Evolutionary conservation across 2,797 vertebrate genomes (phyloP).

Genomic region (Danio jaintianensis): DNA sequence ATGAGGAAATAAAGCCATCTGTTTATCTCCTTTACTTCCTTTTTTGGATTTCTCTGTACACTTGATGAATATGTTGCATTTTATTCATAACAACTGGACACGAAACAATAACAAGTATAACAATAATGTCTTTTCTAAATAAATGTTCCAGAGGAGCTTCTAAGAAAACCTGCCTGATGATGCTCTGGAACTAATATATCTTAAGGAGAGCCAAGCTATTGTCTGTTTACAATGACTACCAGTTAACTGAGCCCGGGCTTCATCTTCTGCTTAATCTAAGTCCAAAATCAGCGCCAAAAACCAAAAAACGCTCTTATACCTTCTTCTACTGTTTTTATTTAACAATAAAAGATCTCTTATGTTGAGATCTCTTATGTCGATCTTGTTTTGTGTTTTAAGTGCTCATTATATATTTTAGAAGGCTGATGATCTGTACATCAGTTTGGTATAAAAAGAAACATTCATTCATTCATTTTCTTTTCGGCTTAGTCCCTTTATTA

Average conservation of each 20-base stretch:
- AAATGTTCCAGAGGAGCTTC: conserved; percentile 1
- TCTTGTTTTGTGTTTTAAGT: neutral
- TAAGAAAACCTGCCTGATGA: conserved; percentile 21
- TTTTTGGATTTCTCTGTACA: neutral
- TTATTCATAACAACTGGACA: neutral
- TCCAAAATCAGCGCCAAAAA: conserved; percentile 46
- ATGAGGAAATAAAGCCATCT: neutral
- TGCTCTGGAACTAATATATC: conserved; percentile 51
- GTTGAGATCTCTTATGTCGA: neutral
- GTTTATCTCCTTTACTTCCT: neutral
- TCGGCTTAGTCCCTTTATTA: too few species aligned
- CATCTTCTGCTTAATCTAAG: conserved; percentile 48
- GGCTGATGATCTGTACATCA: neutral
- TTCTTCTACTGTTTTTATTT: conserved; percentile 42
- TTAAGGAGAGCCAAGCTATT: conserved; percentile 54
- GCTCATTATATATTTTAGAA: neutral
- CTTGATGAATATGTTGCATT: neutral
- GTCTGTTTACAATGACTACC: conserved; percentile 66
- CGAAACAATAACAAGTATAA: conserved; percentile 3
- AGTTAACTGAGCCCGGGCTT: conserved; percentile 61
- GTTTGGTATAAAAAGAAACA: neutral
- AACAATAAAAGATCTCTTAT: conserved; percentile 10
- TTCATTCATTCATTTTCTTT: too few species aligned
- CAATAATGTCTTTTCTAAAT: neutral
- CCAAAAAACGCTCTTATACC: conserved; percentile 1